These are phyloP conservation scores for Botrylloides violaceus DNA, from an alignment of 23 tunicate genomes.

Conservation along the genomic window DNA sequence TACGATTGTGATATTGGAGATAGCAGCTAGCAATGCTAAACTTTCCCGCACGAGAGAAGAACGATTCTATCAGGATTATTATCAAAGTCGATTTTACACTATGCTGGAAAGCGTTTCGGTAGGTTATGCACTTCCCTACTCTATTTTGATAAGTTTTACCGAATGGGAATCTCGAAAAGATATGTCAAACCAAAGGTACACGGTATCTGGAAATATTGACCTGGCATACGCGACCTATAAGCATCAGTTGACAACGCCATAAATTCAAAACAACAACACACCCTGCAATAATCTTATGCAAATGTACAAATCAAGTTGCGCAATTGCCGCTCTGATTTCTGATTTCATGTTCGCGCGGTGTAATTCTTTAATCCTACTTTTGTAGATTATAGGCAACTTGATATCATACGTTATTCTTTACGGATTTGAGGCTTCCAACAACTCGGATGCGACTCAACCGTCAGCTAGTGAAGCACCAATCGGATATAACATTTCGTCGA, in stretches of 20 bases:
- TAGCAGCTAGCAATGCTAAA: background rate
- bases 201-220: too few relatives aligned
- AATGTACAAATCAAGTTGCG: too few relatives aligned
- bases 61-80: background rate
- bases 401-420: conserved; percentile 7
- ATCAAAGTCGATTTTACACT: conserved; percentile 7
- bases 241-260: too few relatives aligned
- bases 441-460: background rate
- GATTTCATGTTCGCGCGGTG: background rate
- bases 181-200: too few relatives aligned
- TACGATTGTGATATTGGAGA: conserved; percentile 6
- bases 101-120: conserved; percentile 18
- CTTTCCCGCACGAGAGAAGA: background rate
- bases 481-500: too few relatives aligned
- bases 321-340: too few relatives aligned
- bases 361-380: background rate
- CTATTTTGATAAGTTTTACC: too few relatives aligned
- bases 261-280: too few relatives aligned
- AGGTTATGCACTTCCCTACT: too few relatives aligned
- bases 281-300: too few relatives aligned
- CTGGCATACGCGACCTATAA: too few relatives aligned
- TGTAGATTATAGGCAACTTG: conserved; percentile 7
- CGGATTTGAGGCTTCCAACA: background rate
- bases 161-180: too few relatives aligned
- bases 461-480: background rate